Conservation (phyloP, 2,113 vertebrate species). For the Bubo blakistoni region DNA sequence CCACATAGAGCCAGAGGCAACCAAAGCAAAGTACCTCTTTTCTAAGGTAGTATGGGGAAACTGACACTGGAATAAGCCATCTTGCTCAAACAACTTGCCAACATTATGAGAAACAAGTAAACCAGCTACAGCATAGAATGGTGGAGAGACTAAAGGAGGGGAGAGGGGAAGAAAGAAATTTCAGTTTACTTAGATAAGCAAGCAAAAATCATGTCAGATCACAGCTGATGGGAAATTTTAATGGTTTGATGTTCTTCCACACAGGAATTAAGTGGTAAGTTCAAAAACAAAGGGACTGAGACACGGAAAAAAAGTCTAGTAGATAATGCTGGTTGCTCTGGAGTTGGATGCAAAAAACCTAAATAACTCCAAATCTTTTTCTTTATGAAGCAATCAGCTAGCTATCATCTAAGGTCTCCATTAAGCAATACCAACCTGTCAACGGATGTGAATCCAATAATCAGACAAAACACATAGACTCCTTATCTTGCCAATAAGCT, state of each 20-base stretch:
- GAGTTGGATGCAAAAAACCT: background rate
- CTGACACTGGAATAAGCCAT: background rate
- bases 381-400: background rate
- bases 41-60: background rate
- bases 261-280: background rate
- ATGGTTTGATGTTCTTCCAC: background rate
- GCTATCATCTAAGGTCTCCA: background rate
- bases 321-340: background rate
- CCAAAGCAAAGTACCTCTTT: background rate
- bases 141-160: background rate
- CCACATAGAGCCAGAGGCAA: background rate
- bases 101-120: background rate
- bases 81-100: background rate
- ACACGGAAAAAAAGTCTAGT: background rate
- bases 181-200: background rate
- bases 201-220: background rate
- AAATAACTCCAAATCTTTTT: background rate
- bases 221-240: background rate
- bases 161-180: background rate
- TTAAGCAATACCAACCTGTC: background rate
- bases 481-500: background rate
- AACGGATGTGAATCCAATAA: background rate
- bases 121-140: background rate
- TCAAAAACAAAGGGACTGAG: background rate
- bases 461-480: background rate